Base-by-base conservation (phyloP, 1,140 invertebrate species). In the Notospermus geniculatus region DNA sequence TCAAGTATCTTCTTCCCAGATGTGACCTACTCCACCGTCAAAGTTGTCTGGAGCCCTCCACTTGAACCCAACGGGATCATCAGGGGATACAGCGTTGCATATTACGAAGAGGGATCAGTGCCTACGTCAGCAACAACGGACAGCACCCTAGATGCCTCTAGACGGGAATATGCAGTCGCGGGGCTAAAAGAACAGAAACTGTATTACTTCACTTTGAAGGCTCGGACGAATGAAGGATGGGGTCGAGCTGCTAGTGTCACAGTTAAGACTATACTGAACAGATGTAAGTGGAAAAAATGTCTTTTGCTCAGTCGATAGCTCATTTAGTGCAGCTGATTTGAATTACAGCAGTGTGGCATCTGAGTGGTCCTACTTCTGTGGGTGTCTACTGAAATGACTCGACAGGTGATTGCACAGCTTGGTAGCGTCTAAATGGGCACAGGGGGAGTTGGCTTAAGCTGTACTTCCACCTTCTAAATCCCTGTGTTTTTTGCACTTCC, bases 1-100 rank as follows among this genome's bases (percentile, higher is more conserved):
- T 93, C 92, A 0, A 95, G 95, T 76, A 92, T 98, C 2, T 95
- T 92, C 19, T 97, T 98, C 70, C 93, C 94, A 2, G 93, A 96
- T 78, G 95, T 98, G 1, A 92, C 91, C 25, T 90, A 91, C 59
- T 90, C 91, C 0, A 93, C 90, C 62, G 95, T 93, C 0, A 85
- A 92, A 54, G 91, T 98, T 52, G 93, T 95, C 66, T 98, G 95
- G 95, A 92, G 95, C 69, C 89, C 91, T 1, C 95, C 96, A 0
- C 88, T 90, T 68, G 92, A 97, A 79, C 94, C 95, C 0, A 98
- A 98, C 77, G 96, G 96, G 15, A 90, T 94, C 76, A 96, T 98
- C 69, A 83, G 92, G 2, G 90, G 90, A 0, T 97, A 97, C 71
- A 88, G 88, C 82, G 91, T 97, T 0, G 89, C 91, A 36, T 97